Base-by-base conservation (phyloP, 2,888 invertebrate species). In the Fragum sueziense region DNA sequence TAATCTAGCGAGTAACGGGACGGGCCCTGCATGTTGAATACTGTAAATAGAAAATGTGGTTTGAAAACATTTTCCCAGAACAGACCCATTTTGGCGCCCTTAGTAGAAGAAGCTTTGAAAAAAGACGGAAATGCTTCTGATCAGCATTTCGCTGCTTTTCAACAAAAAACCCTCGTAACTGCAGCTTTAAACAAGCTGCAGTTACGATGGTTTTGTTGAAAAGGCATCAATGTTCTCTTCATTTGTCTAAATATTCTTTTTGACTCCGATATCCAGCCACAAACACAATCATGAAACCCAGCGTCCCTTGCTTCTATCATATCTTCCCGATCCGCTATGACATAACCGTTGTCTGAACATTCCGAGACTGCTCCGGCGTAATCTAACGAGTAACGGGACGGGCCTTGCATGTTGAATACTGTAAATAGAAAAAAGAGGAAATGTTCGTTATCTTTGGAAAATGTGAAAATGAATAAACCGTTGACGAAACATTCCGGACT, bases 201-300 rank as follows among this genome's bases (percentile, higher is more conserved):
- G n/a, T n/a, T n/a, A n/a, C n/a, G n/a, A n/a, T n/a, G n/a, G n/a
- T n/a, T n/a, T n/a, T n/a, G n/a, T n/a, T n/a, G n/a, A n/a, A n/a
- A n/a, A n/a, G n/a, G n/a, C n/a, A n/a, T n/a, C n/a, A n/a, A n/a
- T n/a, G n/a, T n/a, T n/a, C n/a, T n/a, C n/a, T n/a, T n/a, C n/a
- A n/a, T n/a, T n/a, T n/a, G n/a, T n/a, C n/a, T n/a, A n/a, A n/a
- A n/a, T n/a, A n/a, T n/a, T n/a, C n/a, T n/a, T n/a, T n/a, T n/a
- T n/a, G n/a, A n/a, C n/a, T 65, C 47, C 6, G 67, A 67, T 14
- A 41, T 2, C 67, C 67, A 67, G 25, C 67, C 67, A 27, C 67
- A 67, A 9, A 20, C 22, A 29, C 67, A 67, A n/a, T 41, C 14
- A 51, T 41, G 11, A 11, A 34, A 25, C 0, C 67, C 67, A 2